Percentiles rank a stretch among this genome's conserved stretches.
Evolutionary conservation across 2,888 invertebrate species (phyloP).

Genomic region (Bombyx huttoni): DNA sequence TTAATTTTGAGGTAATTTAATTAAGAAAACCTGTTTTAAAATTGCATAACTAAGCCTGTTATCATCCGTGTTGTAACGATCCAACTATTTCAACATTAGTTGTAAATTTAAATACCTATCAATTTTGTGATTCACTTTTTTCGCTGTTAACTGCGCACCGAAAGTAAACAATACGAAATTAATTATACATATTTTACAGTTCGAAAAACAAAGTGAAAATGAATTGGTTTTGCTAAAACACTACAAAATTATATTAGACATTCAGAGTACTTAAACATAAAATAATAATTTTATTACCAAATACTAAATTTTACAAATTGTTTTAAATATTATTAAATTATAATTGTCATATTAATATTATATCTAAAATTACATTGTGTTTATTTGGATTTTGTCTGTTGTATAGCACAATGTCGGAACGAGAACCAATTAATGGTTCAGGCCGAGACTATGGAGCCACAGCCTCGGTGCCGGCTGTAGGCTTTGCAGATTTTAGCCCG

Average conservation of each 20-base stretch:
- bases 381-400: too few relatives aligned
- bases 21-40: constrained; percentile 23
- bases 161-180: background rate
- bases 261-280: background rate
- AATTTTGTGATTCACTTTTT: constrained; percentile 1
- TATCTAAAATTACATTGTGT: background rate
- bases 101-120: background rate
- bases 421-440: constrained; percentile 48
- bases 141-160: background rate
- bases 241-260: too few relatives aligned
- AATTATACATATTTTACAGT: background rate
- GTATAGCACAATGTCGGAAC: constrained; percentile 43
- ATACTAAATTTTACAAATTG: background rate
- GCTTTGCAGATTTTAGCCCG: constrained; percentile 79
- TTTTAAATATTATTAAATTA: background rate
- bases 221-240: too few relatives aligned
- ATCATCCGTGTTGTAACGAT: constrained; percentile 4
- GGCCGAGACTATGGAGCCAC: constrained; percentile 56
- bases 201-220: too few relatives aligned
- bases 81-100: background rate
- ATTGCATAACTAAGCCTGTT: constrained; percentile 13
- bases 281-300: background rate
- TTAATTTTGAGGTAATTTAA: constrained; percentile 22
- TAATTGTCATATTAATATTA: too few relatives aligned
- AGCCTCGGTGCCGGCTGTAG: constrained; percentile 76